Evolutionary conservation across 2,113 vertebrate species (phyloP).

Genomic region (Scophthalmus maximus): DNA sequence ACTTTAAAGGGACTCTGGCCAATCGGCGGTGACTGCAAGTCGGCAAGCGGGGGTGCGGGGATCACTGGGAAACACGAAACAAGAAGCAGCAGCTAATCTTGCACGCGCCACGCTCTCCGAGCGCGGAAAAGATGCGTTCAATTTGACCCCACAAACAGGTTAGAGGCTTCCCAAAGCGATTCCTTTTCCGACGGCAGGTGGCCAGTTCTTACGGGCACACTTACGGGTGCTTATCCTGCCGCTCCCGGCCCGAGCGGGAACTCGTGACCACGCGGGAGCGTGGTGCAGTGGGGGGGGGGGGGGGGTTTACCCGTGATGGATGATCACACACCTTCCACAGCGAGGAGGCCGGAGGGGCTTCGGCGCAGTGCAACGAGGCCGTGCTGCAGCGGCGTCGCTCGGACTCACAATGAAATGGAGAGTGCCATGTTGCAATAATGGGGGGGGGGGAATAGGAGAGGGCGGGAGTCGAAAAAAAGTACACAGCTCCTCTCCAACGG

Average conservation of each 20-base stretch:
- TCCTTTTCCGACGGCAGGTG: slow-evolving; percentile 63
- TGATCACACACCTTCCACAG: slow-evolving; percentile 37
- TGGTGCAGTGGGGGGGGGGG: slow-evolving; percentile 55
- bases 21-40: slow-evolving; percentile 56
- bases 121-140: slow-evolving; percentile 43
- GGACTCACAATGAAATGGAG: slow-evolving; percentile 70
- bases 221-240: slow-evolving; percentile 37
- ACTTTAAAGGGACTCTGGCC: slow-evolving; percentile 64
- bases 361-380: slow-evolving; percentile 28
- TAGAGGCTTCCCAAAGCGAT: slow-evolving; percentile 52
- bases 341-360: slow-evolving; percentile 41
- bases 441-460: slow-evolving; percentile 33
- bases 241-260: slow-evolving; percentile 38
- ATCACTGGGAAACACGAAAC: slow-evolving; percentile 49
- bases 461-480: slow-evolving; percentile 51
- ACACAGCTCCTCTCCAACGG: slow-evolving; percentile 60
- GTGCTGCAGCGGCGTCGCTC: slow-evolving; percentile 21
- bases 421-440: slow-evolving; percentile 62
- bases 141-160: slow-evolving; percentile 53
- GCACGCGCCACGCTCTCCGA: not conserved
- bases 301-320: slow-evolving; percentile 70
- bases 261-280: slow-evolving; percentile 26
- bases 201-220: slow-evolving; percentile 42
- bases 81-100: slow-evolving; percentile 57
- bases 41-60: slow-evolving; percentile 39